Base-by-base conservation (phyloP, 2,113 vertebrate species). In the Scalopus aquaticus region DNA sequence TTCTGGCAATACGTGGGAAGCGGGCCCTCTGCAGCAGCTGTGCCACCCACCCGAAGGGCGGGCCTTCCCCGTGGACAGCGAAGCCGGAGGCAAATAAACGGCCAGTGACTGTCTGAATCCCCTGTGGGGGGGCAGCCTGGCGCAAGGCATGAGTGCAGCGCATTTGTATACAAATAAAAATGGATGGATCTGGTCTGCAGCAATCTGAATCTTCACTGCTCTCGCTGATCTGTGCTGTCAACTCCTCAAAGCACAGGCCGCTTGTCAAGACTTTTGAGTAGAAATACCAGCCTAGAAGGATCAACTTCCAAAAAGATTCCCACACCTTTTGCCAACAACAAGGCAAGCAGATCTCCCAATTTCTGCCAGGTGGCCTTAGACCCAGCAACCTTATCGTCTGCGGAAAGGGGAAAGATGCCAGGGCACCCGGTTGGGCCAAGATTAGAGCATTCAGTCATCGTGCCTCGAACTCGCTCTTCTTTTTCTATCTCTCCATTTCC, bases 101-200 rank as follows among this genome's bases (percentile, higher is more conserved):
- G 97, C 91, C 91, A 95, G 95, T n/a, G n/a, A n/a, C n/a, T n/a
- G n/a, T n/a, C n/a, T n/a, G n/a, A n/a, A n/a, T n/a, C n/a, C n/a
- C n/a, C n/a, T n/a, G n/a, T n/a, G n/a, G n/a, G n/a, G n/a, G n/a
- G n/a, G n/a, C n/a, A n/a, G n/a, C n/a, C n/a, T n/a, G n/a, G n/a
- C 44, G 44, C 96, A 97, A 97, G 83, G 91, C 87, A 97, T 97
- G 95, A 96, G 97, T 87, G 97, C 93, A 78, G 95, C 90, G 95
- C 90, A 97, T 98, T 97, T 97, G 94, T 97, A 97, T 97, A 97
- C 98, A 97, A 98, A 97, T 97, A 97, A 98, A 96, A 97, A 96
- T 46, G 87, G 73, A 94, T 94, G 91, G 88, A 82, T 97, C 94
- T 97, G 88, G 74, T 96, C 10, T 91, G n/a, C 65, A 90, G 83